phyloP scores from a whole-genome alignment of 2,888 invertebrate genomes.

The Crepidodera aurea region DNA sequence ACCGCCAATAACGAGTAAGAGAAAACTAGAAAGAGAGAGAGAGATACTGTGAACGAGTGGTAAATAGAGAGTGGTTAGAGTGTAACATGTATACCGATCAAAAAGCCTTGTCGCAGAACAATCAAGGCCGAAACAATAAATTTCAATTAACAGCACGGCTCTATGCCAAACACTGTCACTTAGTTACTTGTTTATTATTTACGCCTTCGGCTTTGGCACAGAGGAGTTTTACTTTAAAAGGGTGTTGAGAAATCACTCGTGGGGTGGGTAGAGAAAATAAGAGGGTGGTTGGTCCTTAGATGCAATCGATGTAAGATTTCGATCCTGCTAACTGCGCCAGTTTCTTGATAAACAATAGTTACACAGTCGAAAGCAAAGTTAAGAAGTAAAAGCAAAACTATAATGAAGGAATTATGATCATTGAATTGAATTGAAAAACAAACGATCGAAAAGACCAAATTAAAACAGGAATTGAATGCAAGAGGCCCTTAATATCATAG shows the following conservation, averaged over 20 bases:
- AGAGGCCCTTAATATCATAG: no score
- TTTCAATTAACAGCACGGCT: constrained; percentile 59
- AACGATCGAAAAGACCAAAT: no score
- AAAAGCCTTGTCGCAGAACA: constrained; percentile 45
- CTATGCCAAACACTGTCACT: constrained; percentile 58
- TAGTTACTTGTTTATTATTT: constrained; percentile 61
- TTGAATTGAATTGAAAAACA: no score
- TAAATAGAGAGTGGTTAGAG: constrained; percentile 13
- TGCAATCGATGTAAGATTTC: background rate
- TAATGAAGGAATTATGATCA: no score
- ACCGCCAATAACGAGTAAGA: no score
- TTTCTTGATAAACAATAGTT: no score
- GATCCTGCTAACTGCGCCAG: constrained; percentile 10
- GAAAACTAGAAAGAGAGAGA: background rate
- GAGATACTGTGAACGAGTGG: background rate
- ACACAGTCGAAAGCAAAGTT: no score
- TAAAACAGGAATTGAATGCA: no score
- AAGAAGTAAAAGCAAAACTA: no score
- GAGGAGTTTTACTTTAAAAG: background rate
- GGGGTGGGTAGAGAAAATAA: background rate
- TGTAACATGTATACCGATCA: constrained; percentile 29
- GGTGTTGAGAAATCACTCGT: background rate
- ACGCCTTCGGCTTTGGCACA: constrained; percentile 44
- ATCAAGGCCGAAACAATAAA: constrained; percentile 60
- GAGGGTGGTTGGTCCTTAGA: background rate